Evolutionary conservation across 1,140 invertebrate genomes (phyloP).

Genomic region (Tetramorium alpestre): DNA sequence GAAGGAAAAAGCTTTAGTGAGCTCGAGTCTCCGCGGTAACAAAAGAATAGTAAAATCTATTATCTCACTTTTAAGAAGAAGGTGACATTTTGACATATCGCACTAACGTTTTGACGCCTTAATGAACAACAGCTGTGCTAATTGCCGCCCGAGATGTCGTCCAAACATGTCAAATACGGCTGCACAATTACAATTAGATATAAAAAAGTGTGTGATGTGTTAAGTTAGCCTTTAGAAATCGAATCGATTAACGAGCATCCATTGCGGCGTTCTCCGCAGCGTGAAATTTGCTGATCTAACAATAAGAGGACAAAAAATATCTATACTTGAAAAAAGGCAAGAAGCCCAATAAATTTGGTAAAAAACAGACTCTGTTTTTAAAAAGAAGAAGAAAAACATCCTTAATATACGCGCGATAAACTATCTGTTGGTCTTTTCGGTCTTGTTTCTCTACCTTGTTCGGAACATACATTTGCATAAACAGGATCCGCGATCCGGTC

Average conservation of each 20-base stretch:
- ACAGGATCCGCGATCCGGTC: not conserved
- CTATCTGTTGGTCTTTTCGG: not conserved
- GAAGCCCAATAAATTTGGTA: no score
- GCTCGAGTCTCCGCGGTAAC: not conserved
- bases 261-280: not conserved
- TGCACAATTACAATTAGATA: slow-evolving; percentile 17
- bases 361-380: no score
- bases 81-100: slow-evolving; percentile 26
- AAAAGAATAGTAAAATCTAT: slow-evolving; percentile 23
- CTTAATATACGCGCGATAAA: not conserved
- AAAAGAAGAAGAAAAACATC: not conserved
- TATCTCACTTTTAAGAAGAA: slow-evolving; percentile 8
- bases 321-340: not conserved
- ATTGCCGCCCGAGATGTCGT: not conserved
- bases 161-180: slow-evolving; percentile 39
- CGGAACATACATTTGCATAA: not conserved
- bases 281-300: slow-evolving; percentile 9
- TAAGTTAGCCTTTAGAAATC: slow-evolving; percentile 18
- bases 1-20: not conserved
- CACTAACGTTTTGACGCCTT: not conserved
- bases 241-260: not conserved
- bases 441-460: not conserved
- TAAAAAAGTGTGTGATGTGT: not conserved
- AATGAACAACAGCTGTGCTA: slow-evolving; percentile 17
- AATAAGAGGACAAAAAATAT: not conserved